phyloP scores from a whole-genome alignment of 2,888 invertebrate genomes.

The Cheiracanthium punctorium region DNA sequence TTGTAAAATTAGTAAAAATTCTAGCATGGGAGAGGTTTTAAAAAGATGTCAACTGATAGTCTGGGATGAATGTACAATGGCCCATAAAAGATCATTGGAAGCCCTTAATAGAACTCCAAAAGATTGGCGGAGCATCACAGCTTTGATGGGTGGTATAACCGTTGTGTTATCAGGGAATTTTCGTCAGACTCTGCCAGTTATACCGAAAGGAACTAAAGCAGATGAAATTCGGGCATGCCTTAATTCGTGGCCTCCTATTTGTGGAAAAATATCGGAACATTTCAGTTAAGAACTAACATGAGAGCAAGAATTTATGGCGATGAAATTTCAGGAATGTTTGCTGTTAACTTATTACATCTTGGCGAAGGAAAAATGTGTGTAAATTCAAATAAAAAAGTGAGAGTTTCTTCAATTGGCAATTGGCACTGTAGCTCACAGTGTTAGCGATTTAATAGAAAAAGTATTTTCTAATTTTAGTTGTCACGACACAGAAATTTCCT shows the following conservation, averaged over 20 bases:
- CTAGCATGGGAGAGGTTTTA: background rate
- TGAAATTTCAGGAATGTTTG: constrained; percentile 24
- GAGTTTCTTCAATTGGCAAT: background rate
- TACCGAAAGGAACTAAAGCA: constrained; percentile 59
- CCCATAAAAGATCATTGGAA: background rate
- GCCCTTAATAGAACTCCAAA: background rate
- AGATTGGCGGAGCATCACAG: background rate
- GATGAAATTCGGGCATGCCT: constrained; percentile 73
- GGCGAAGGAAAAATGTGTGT: constrained; percentile 29
- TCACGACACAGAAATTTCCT: constrained; percentile 15
- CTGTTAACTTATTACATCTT: constrained; percentile 29
- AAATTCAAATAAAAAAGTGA: background rate
- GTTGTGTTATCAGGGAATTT: constrained; percentile 72
- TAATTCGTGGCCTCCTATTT: constrained; percentile 69
- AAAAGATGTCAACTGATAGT: background rate
- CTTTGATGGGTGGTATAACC: constrained; percentile 61
- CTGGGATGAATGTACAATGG: background rate
- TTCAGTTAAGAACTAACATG: constrained; percentile 68
- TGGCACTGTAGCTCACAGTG: background rate
- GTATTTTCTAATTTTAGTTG: constrained; percentile 29
- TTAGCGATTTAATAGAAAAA: background rate
- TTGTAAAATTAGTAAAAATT: background rate
- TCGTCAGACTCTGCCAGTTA: constrained; percentile 72
- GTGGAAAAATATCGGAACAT: constrained; percentile 66
- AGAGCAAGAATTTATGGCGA: constrained; percentile 52